These are phyloP conservation scores for Notospermus geniculatus DNA, from an alignment of 1,140 invertebrate genomes.

Conservation along the genomic window DNA sequence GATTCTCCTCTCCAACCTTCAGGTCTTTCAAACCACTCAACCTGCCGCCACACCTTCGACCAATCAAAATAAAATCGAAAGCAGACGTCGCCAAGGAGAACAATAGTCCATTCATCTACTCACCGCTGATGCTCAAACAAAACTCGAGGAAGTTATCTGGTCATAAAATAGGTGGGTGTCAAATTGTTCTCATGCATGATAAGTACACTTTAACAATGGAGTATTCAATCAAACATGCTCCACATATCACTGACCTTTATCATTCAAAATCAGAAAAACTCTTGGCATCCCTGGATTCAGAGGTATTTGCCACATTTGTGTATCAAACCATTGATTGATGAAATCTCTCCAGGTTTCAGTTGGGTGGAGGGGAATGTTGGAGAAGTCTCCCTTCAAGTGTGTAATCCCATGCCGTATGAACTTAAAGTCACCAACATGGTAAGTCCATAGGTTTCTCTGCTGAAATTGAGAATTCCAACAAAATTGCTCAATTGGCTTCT, in stretches of 20 bases:
- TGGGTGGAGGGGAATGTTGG: conserved; percentile 93
- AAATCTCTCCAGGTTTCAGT: conserved; percentile 71
- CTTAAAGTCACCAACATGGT: conserved; percentile 86
- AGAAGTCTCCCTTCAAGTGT: conserved; percentile 81
- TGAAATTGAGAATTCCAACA: no score
- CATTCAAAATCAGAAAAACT: no score
- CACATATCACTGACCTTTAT: no score
- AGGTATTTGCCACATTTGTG: no score
- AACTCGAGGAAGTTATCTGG: not conserved
- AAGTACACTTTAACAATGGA: no score
- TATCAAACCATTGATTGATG: no score
- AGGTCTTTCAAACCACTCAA: conserved; percentile 65
- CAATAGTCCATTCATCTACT: conserved; percentile 87
- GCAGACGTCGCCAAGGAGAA: conserved; percentile 62
- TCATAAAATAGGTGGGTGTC: no score
- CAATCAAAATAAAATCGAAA: conserved; percentile 65
- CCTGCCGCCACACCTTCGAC: conserved; percentile 71
- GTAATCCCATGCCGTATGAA: conserved; percentile 88
- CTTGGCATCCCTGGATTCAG: no score
- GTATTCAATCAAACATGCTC: no score
- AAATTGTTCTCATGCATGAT: no score
- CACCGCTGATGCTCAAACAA: conserved; percentile 67
- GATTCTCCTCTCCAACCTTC: no score
- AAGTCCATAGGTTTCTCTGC: conserved; percentile 28
- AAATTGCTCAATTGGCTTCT: no score